Evolutionary conservation across 2,797 vertebrate species (phyloP).

Genomic region (Peromyscus nudipes): DNA sequence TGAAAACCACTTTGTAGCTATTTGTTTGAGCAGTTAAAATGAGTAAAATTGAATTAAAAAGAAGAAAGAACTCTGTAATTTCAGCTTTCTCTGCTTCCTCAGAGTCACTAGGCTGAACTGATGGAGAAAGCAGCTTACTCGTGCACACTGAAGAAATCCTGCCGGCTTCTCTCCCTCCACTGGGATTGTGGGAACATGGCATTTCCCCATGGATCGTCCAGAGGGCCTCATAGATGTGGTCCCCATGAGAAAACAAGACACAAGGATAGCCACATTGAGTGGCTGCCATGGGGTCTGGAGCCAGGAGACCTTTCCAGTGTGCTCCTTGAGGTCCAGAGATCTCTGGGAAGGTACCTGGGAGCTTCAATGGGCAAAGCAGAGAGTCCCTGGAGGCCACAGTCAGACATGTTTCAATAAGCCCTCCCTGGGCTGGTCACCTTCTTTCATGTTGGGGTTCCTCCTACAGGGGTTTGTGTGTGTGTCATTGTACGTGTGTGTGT

Average conservation of each 20-base stretch:
- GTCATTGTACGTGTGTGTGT: fast-evolving
- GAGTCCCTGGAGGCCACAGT: background rate
- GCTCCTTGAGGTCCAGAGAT: background rate
- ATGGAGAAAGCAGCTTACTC: background rate
- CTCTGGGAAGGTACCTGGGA: background rate
- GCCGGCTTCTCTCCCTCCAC: background rate
- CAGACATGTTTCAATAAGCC: background rate
- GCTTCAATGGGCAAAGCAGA: background rate
- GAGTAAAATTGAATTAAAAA: conserved; percentile 36
- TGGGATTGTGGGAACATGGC: background rate
- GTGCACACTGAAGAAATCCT: background rate
- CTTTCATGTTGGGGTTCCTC: background rate
- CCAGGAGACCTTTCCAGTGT: background rate
- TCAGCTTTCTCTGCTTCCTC: conserved; percentile 24
- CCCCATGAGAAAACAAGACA: background rate
- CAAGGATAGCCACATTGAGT: background rate
- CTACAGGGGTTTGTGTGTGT: too few species aligned
- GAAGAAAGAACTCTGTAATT: background rate
- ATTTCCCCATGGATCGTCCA: background rate
- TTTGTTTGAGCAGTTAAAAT: conserved; percentile 58
- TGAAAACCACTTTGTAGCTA: background rate
- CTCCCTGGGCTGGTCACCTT: background rate
- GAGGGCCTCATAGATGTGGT: background rate
- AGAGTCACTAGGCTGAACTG: background rate
- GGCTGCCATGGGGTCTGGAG: fast-evolving